phyloP scores from a whole-genome alignment of 2,888 invertebrate species.

The Drepanosiphum platanoidis region DNA sequence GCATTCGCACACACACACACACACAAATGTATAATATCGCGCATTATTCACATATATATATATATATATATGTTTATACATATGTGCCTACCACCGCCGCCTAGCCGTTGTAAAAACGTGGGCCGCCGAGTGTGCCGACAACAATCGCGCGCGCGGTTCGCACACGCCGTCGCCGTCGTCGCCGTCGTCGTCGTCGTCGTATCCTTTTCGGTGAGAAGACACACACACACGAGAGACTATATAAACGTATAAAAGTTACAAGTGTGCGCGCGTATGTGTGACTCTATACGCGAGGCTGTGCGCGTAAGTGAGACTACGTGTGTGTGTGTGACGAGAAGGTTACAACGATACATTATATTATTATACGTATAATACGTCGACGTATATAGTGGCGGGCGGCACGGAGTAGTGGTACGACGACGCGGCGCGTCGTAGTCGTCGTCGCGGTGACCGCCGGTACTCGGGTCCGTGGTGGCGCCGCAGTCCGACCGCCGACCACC shows the following conservation, averaged over 20 bases:
- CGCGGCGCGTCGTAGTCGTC: conserved; percentile 17
- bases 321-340: conserved; percentile 23
- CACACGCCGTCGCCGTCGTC: not conserved
- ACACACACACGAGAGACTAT: not conserved
- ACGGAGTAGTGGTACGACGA: conserved; percentile 25
- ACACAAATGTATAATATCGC: too few species aligned
- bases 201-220: conserved; percentile 52
- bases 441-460: conserved; percentile 51
- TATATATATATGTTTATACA: not conserved
- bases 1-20: not conserved
- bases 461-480: conserved; percentile 58
- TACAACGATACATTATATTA: too few species aligned
- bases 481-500: conserved; percentile 59
- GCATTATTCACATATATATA: too few species aligned
- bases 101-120: conserved; percentile 42
- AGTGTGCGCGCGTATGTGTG: not conserved
- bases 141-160: conserved; percentile 48
- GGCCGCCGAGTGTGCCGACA: conserved; percentile 48
- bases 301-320: not conserved
- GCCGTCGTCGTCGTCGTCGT: conserved; percentile 30
- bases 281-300: not conserved
- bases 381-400: not conserved
- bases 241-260: not conserved
- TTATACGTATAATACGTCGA: not conserved
- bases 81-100: too few species aligned